Evolutionary conservation across 1,140 invertebrate species (phyloP).

Genomic region (Whitmania pigra): DNA sequence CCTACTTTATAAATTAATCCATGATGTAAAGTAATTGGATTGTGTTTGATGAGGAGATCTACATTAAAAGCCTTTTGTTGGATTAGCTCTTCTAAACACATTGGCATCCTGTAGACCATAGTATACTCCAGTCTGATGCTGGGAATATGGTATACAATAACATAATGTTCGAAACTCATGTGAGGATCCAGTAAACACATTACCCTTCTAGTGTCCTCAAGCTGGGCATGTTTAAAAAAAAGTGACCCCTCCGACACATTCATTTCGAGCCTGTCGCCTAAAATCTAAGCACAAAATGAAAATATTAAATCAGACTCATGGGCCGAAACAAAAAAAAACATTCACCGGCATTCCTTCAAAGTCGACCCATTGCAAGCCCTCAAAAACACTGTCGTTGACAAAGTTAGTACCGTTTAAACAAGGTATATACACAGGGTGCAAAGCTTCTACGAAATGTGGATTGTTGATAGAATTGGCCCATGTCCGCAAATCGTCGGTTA

Average conservation of each 20-base stretch:
- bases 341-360: constrained; percentile 5
- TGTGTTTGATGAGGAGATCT: background rate
- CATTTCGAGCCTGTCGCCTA: background rate
- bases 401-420: background rate
- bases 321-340: background rate
- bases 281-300: background rate
- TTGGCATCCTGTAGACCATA: background rate
- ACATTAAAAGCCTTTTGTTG: background rate
- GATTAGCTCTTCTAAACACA: background rate
- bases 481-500: background rate
- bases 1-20: background rate
- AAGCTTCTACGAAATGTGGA: background rate
- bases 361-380: background rate
- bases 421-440: background rate
- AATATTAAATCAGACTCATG: background rate
- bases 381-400: background rate
- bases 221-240: background rate
- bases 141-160: background rate
- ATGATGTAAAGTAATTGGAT: background rate
- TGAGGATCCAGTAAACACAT: background rate
- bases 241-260: background rate
- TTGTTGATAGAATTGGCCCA: background rate
- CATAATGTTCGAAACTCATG: background rate
- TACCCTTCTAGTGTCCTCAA: background rate
- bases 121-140: background rate